These are phyloP conservation scores for Sitta europaea DNA, from an alignment of 2,113 vertebrate genomes.

Conservation along the genomic window DNA sequence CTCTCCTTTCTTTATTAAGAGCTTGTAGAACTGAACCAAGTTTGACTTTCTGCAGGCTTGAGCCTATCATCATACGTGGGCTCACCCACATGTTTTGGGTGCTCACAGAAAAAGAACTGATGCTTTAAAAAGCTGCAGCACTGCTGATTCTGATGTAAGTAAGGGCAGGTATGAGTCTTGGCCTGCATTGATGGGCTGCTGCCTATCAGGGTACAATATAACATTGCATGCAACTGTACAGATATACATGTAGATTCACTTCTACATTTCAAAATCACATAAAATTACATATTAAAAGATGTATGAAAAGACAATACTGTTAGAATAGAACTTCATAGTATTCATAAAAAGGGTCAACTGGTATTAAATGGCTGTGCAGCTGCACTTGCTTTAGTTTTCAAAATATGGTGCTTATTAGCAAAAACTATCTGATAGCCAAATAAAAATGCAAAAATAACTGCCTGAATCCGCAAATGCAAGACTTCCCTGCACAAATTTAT, in stretches of 20 bases:
- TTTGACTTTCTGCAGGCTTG: background rate
- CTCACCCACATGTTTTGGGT: background rate
- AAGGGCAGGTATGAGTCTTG: background rate
- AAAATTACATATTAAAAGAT: background rate
- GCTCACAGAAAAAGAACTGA: background rate
- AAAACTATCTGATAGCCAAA: background rate
- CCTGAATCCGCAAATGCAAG: background rate
- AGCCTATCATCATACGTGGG: fast-evolving
- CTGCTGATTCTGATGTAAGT: background rate
- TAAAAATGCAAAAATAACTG: background rate
- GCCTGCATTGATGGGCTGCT: background rate
- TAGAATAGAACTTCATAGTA: background rate
- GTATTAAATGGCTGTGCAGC: background rate
- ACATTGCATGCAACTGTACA: background rate
- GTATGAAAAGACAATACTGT: background rate
- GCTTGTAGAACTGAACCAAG: background rate
- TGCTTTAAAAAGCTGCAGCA: background rate
- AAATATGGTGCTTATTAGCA: background rate
- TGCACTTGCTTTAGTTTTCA: background rate
- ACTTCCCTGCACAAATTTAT: background rate
- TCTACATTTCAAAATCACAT: background rate
- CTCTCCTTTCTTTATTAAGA: background rate
- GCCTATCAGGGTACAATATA: background rate
- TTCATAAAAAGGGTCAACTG: background rate
- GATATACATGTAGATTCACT: background rate